phyloP scores from a whole-genome alignment of 2,888 invertebrate genomes.

The Ctenicera cuprea region DNA sequence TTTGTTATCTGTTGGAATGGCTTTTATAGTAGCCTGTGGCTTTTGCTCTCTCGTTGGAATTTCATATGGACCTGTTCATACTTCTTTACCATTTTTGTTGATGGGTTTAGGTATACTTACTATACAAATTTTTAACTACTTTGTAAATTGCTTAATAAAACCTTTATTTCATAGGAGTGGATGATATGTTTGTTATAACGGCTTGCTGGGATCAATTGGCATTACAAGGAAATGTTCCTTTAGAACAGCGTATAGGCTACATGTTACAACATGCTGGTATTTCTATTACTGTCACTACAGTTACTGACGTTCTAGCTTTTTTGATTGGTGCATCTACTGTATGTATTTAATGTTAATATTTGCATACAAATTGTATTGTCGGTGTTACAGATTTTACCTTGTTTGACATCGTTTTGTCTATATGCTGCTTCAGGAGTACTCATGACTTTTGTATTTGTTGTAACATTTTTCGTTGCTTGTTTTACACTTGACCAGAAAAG shows the following conservation, averaged over 20 bases:
- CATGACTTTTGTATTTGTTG: slow-evolving; percentile 83
- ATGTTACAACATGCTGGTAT: slow-evolving; percentile 88
- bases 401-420: slow-evolving; percentile 87
- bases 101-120: slow-evolving; percentile 79
- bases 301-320: slow-evolving; percentile 88
- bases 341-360: slow-evolving; percentile 59
- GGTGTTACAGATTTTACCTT: slow-evolving; percentile 81
- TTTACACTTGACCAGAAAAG: slow-evolving; percentile 83
- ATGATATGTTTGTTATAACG: slow-evolving; percentile 91
- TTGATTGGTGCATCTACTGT: slow-evolving; percentile 86
- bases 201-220: slow-evolving; percentile 84
- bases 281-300: slow-evolving; percentile 88
- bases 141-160: neutral
- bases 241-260: slow-evolving; percentile 80
- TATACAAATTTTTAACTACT: neutral
- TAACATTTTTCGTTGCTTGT: slow-evolving; percentile 88
- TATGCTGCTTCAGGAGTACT: slow-evolving; percentile 87
- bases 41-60: slow-evolving; percentile 83
- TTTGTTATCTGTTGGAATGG: slow-evolving; percentile 82
- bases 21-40: slow-evolving; percentile 83
- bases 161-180: slow-evolving; percentile 75
- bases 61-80: slow-evolving; percentile 88
- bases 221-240: slow-evolving; percentile 74
- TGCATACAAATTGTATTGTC: slow-evolving; percentile 9
- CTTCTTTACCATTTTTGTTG: slow-evolving; percentile 86